Evolutionary conservation across 2,888 invertebrate genomes (phyloP), one percentile per base, ranked within the genome.

Genomic region (Bugula neritina): DNA sequence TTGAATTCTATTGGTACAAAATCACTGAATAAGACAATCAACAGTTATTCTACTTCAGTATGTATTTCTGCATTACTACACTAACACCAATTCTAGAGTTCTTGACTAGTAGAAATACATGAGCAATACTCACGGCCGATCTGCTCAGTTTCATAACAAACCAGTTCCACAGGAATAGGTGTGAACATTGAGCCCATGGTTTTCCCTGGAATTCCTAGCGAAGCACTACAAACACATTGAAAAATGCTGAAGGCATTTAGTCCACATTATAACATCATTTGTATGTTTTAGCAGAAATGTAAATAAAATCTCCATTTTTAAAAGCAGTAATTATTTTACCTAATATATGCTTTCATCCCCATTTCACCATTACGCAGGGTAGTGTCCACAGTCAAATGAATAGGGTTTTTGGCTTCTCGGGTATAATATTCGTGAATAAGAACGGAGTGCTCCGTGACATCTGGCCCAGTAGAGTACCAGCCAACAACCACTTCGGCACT

Each of bases 371-470:
- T 91, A 77, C 90, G 89, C 76, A 97, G 87, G 31, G 92, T 91
- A 1, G 97, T 96, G 85, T 99, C 98, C 72, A 99, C 89, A 21
- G 97, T 96, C 77, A 99, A 88, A 84, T 98, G 96, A 63, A 99
- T 91, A 0, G 97, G 96, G 85, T 91, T 92, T 79, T 91, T 91
- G 58, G 82, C 80, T 86, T 96, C 96, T 75, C 95, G 89, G 17
- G 94, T 90, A 85, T 97, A 97, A 86, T 97, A 97, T 84, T 97
- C 96, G 81, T 97, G 97, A 83, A 97, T 97, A 72, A 97, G 92
- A 0, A 94, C 93, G 72, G 96, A 96, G 86, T 96, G 96, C 82
- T 93, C 94, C 0, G 97, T 95, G 57, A 99, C 94, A 85, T 98
- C 97, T 78, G 93, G 91, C 71, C 97, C 96, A 0, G 98, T 99